A percentile compares a stretch with the other conserved stretches of the same genome.
These are phyloP conservation scores for Peromyscus nudipes DNA, from an alignment of 2,797 vertebrate genomes.

Conservation along the genomic window DNA sequence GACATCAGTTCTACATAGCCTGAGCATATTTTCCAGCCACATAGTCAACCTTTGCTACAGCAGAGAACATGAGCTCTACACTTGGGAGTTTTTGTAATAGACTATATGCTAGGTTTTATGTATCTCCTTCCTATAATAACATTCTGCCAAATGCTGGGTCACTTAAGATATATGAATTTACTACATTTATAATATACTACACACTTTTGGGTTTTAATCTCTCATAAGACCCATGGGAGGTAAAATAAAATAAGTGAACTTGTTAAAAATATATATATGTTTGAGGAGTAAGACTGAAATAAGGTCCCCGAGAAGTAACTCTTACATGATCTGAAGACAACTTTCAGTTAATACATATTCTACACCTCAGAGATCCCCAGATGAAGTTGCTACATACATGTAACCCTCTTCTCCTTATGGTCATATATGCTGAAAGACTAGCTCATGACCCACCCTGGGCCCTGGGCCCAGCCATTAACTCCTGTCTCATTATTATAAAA, in stretches of 20 bases:
- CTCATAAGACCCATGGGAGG: background rate
- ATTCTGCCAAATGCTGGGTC: background rate
- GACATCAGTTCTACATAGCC: background rate
- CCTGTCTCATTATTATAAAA: background rate
- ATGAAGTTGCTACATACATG: background rate
- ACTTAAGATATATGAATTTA: background rate
- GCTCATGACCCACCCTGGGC: background rate
- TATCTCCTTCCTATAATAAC: background rate
- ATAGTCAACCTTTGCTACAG: background rate
- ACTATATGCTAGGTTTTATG: background rate
- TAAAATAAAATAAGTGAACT: background rate
- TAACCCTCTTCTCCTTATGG: background rate
- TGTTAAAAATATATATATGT: background rate
- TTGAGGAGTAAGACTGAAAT: background rate
- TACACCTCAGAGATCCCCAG: background rate
- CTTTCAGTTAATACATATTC: background rate
- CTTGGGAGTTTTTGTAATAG: background rate
- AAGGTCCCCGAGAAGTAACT: background rate
- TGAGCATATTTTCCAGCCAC: background rate
- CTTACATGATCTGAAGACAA: background rate
- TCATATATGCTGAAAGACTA: background rate
- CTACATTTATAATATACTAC: background rate
- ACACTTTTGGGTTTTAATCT: conserved; percentile 18
- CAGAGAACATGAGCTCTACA: background rate
- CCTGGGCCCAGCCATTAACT: background rate